Conservation (phyloP, 2,113 vertebrate species). For the Takifugu bimaculatus region DNA sequence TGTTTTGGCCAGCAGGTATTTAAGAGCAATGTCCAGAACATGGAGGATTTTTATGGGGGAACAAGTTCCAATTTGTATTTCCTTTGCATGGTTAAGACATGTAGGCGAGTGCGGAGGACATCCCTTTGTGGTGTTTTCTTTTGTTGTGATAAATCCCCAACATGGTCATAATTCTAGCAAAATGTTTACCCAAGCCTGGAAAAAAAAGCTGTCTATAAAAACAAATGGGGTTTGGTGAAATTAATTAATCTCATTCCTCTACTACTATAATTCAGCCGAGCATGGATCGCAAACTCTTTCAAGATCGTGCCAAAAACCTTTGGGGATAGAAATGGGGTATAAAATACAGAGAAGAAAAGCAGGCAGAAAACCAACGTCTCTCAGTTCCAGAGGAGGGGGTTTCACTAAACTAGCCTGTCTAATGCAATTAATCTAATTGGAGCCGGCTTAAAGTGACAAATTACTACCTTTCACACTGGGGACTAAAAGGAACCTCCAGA, state of each 20-base stretch:
- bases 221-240: not conserved
- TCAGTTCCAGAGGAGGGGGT: constrained; percentile 83
- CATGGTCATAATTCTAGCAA: not conserved
- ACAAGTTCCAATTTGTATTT: constrained; percentile 26
- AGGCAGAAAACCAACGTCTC: constrained; percentile 78
- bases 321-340: constrained; percentile 36
- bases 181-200: constrained; percentile 10
- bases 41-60: constrained; percentile 26
- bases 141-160: not conserved
- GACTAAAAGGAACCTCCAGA: constrained; percentile 58
- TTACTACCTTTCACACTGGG: constrained; percentile 89
- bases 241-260: constrained; percentile 9
- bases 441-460: constrained; percentile 89
- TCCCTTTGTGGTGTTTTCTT: constrained; percentile 9
- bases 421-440: constrained; percentile 97
- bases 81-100: constrained; percentile 16
- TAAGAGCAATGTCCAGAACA: constrained; percentile 43
- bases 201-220: not conserved
- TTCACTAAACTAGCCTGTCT: constrained; percentile 86
- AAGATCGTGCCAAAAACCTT: constrained; percentile 47
- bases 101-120: constrained; percentile 1
- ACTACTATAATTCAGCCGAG: constrained; percentile 19
- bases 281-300: constrained; percentile 42
- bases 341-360: constrained; percentile 73
- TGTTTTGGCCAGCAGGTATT: constrained; percentile 47